phyloP scores from a whole-genome alignment of 2,113 vertebrate species.

The Syngnathus typhle region DNA sequence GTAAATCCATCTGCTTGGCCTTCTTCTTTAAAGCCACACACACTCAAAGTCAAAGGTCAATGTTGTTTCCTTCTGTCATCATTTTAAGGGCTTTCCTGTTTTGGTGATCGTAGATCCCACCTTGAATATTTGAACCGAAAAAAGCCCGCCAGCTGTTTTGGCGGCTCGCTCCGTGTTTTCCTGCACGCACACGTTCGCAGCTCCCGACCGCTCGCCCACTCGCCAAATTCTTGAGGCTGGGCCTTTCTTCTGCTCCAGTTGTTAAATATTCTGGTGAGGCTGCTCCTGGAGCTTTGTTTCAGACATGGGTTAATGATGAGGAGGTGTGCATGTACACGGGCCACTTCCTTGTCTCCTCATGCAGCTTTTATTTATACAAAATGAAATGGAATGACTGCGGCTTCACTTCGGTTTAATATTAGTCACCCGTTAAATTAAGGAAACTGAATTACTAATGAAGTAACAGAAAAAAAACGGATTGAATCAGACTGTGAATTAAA shows the following conservation, averaged over 20 bases:
- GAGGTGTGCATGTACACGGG: conserved; percentile 23
- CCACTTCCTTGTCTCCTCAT: background rate
- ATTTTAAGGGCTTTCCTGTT: background rate
- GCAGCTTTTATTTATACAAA: background rate
- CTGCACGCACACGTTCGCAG: conserved; percentile 7
- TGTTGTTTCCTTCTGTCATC: background rate
- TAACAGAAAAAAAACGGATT: background rate
- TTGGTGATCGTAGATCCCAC: background rate
- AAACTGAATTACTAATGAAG: background rate
- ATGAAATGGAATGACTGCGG: background rate
- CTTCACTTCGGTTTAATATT: background rate
- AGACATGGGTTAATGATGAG: conserved; percentile 43
- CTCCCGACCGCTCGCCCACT: conserved; percentile 40
- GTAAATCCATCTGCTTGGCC: background rate
- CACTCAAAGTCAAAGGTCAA: background rate
- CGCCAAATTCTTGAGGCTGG: conserved; percentile 40
- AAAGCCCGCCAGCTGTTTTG: conserved; percentile 4
- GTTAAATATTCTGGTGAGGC: conserved; percentile 30
- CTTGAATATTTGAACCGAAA: background rate
- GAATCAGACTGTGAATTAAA: no score
- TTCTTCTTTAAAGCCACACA: no score
- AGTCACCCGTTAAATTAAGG: background rate
- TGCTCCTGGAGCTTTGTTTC: conserved; percentile 32
- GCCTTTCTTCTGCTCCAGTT: conserved; percentile 60
- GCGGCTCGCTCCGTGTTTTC: background rate